These are phyloP conservation scores for Eutolmus rufibarbis DNA, from an alignment of 2,888 invertebrate genomes.

Conservation along the genomic window DNA sequence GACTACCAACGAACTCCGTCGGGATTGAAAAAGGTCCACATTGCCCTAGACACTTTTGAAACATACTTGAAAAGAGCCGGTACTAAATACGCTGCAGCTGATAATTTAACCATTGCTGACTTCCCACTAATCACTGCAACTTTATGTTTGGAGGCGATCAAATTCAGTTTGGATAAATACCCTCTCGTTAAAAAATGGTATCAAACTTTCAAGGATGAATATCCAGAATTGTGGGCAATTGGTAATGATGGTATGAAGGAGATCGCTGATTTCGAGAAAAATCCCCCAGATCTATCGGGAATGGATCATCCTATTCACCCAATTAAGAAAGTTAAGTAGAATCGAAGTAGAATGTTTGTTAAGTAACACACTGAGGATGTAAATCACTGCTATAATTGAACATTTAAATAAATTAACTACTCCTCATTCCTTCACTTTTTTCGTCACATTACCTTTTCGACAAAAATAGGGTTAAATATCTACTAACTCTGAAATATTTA, in stretches of 20 bases:
- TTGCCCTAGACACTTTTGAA: constrained; percentile 72
- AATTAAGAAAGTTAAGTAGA: constrained; percentile 57
- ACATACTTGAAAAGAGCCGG: constrained; percentile 70
- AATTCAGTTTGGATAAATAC: constrained; percentile 71
- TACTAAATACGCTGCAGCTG: constrained; percentile 72
- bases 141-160: constrained; percentile 76
- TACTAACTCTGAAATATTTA: no score
- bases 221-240: constrained; percentile 76
- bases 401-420: no score
- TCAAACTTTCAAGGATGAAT: constrained; percentile 70
- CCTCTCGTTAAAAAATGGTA: constrained; percentile 73
- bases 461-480: no score
- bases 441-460: no score
- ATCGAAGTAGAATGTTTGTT: background rate
- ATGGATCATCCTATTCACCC: constrained; percentile 80
- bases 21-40: constrained; percentile 73
- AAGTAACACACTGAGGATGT: background rate
- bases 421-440: no score
- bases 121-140: constrained; percentile 75
- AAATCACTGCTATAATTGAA: background rate
- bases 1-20: constrained; percentile 74
- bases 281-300: constrained; percentile 75
- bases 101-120: constrained; percentile 78
- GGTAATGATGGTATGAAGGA: constrained; percentile 74
- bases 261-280: constrained; percentile 71